A percentile compares a stretch with the other conserved stretches of the same genome.
Evolutionary conservation across 2,113 vertebrate genomes (phyloP).

Genomic region (Desmodus rotundus): DNA sequence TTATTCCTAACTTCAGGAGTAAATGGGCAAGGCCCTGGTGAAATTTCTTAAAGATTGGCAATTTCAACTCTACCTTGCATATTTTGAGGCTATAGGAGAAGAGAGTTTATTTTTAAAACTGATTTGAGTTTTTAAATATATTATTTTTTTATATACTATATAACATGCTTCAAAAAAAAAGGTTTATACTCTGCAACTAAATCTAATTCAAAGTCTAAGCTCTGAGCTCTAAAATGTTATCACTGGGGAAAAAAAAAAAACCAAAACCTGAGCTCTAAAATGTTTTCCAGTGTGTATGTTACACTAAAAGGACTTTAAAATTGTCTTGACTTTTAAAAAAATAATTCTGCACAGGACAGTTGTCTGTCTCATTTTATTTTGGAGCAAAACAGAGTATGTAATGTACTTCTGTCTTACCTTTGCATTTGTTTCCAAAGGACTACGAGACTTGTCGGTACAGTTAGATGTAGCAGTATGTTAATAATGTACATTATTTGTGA

Average conservation of each 20-base stretch:
- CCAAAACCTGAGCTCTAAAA: neutral
- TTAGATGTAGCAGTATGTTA: conserved; percentile 40
- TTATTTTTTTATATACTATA: neutral
- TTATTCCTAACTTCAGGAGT: neutral
- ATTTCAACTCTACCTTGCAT: neutral
- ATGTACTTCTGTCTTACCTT: conserved; percentile 46
- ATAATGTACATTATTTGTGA: conserved; percentile 53
- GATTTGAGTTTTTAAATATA: neutral
- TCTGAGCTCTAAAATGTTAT: neutral
- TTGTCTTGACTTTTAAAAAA: neutral
- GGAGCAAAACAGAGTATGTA: neutral
- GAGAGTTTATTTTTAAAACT: neutral
- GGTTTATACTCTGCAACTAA: neutral
- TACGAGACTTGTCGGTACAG: conserved; percentile 26
- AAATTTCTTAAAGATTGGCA: neutral
- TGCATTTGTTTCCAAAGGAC: conserved; percentile 63
- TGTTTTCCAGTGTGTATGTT: neutral
- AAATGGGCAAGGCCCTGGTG: neutral
- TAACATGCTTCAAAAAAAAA: neutral
- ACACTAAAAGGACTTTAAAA: conserved; percentile 41
- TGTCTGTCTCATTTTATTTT: conserved; percentile 25
- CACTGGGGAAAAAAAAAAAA: neutral
- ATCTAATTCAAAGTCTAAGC: neutral
- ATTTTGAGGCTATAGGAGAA: neutral
- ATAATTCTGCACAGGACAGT: neutral